Evolutionary conservation across 2,888 invertebrate genomes (phyloP), one percentile per base, ranked within the genome.

Genomic region (Napeogenes inachia): DNA sequence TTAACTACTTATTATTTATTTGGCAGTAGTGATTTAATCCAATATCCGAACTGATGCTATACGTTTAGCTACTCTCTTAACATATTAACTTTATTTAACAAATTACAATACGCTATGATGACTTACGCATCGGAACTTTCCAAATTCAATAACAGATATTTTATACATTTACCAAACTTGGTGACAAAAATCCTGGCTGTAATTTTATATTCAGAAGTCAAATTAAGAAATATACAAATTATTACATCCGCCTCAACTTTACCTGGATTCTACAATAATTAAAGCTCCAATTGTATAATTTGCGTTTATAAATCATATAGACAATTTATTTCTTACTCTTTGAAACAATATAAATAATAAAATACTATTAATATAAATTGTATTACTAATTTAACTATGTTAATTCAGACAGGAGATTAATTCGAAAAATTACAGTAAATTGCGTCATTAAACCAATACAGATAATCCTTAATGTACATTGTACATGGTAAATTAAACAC

Each of bases 211-310:
- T 21, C 21, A 30, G 30, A 30, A 50, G 50, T 30, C 6, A 50
- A 50, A 50, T 47, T 50, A 50, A 50, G 6, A 50, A 50, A 30
- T 10, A 50, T 30, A 47, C 13, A 21, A 35, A 8, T 12, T 8
- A 30, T 30, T 2, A 30, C 33, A 75, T 76, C 75, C 70, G 69
- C 73, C 75, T 70, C 78, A 42, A 83, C 81, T 85, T 82, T 81
- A 83, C 80, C 78, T 72, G 81, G 78, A 83, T 84, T 85, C 87
- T 86, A 87, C 82, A 80, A 86, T 89, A 88, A 87, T 90, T 90
- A 90, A 90, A 90, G 89, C 89, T 90, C 86, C 87, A 87, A 85
- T 64, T 64, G 66, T 56, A 61, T 56, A 63, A 67, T 58, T 61
- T 65, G 62, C 56, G 62, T 59, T 63, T 30, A 50, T 50, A 50